Evolutionary conservation across 1,140 invertebrate genomes (phyloP).

Genomic region (honey bee (Apis mellifera)): DNA sequence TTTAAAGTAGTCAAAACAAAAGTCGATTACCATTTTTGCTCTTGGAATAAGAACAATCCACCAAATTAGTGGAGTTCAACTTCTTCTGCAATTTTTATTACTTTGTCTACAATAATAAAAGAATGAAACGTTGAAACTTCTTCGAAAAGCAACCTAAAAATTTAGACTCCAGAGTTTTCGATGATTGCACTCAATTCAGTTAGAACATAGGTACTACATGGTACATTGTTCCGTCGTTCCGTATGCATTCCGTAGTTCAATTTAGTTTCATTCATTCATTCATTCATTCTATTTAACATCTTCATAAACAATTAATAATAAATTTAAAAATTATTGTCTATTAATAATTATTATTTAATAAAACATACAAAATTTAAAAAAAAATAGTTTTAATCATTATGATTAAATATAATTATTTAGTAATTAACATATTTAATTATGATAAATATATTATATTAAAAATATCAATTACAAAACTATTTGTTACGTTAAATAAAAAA

Average conservation of each 20-base stretch:
- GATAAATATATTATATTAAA: neutral
- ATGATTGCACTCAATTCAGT: neutral
- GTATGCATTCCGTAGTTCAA: neutral
- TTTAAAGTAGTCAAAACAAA: constrained; percentile 30
- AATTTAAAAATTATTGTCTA: neutral
- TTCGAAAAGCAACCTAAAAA: neutral
- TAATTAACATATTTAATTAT: neutral
- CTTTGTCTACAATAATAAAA: neutral
- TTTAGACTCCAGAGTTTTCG: constrained; percentile 27
- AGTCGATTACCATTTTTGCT: constrained; percentile 39
- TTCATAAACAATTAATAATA: no score
- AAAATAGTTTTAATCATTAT: neutral
- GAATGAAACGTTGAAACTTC: neutral
- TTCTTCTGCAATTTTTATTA: neutral
- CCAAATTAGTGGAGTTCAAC: neutral
- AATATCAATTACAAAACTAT: neutral
- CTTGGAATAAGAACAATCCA: neutral
- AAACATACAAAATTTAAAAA: neutral
- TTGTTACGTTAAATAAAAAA: neutral
- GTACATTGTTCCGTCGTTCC: constrained; percentile 19
- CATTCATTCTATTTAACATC: neutral
- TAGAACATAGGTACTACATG: neutral
- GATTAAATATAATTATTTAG: no score
- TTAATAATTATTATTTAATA: neutral
- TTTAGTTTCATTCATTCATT: constrained; percentile 8